Evolutionary conservation across 2,888 invertebrate species (phyloP).

Genomic region (Ligdia adustata): DNA sequence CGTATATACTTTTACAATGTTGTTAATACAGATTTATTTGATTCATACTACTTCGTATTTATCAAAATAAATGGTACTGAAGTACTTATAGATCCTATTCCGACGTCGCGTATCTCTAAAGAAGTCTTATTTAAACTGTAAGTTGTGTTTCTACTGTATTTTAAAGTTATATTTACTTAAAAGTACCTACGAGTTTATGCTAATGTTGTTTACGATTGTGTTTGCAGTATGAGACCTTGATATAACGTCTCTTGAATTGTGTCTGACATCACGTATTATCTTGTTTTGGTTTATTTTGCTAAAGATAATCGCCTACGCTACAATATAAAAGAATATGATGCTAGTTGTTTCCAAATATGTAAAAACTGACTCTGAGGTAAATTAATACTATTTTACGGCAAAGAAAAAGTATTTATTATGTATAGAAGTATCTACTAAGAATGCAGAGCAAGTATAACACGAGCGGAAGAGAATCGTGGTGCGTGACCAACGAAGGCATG

Average conservation of each 20-base stretch:
- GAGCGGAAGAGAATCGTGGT: conserved; percentile 55
- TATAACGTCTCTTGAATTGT: conserved; percentile 18
- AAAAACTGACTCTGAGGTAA: no score
- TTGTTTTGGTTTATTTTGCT: conserved; percentile 14
- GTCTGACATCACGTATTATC: conserved; percentile 18
- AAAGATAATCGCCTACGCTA: conserved; percentile 8
- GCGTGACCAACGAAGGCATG: conserved; percentile 61
- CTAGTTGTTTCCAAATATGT: no score
- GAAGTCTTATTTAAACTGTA: no score
- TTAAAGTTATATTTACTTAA: conserved; percentile 6
- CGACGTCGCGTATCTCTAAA: no score
- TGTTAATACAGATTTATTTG: no score
- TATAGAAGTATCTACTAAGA: conserved; percentile 42
- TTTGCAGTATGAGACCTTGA: conserved; percentile 14
- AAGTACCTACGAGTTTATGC: conserved; percentile 10
- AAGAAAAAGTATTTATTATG: conserved; percentile 14
- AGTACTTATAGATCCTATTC: no score
- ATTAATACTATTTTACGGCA: conserved; percentile 11
- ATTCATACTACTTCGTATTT: no score
- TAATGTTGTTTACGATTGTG: conserved; percentile 18
- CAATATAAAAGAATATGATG: background rate
- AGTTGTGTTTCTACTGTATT: no score
- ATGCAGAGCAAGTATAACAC: conserved; percentile 61
- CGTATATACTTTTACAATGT: no score
- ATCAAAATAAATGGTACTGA: no score